Evolutionary conservation across 2,888 invertebrate genomes (phyloP), one percentile per base, ranked within the genome.

Genomic region (Seira ritae): DNA sequence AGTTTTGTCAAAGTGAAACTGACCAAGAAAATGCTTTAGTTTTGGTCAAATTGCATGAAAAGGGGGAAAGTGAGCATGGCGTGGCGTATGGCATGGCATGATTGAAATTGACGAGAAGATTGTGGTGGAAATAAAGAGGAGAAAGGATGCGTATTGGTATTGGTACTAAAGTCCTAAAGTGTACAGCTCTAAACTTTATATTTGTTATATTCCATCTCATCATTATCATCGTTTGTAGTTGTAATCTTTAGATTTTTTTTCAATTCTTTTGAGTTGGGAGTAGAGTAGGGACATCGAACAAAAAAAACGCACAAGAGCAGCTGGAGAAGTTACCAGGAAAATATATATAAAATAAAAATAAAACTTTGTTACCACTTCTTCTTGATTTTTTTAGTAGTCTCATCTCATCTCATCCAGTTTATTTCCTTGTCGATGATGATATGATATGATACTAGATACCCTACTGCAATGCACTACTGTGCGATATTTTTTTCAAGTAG

Each of bases 1-100:
- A 22, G 10, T n/a, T 19, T 66, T 66, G 66, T n/a, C 66, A 66
- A 66, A 20, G 20, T 66, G 20, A 66, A 66, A 19, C n/a, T 22
- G 66, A 17, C 15, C 60, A 60, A 12, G 19, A n/a, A 60, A 17
- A n/a, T 60, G 60, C 3, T 12, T 3, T 17, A 60, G n/a, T n/a
- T n/a, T n/a, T n/a, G n/a, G n/a, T n/a, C n/a, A n/a, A n/a, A n/a
- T n/a, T n/a, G n/a, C n/a, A n/a, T 12, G 3, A 12, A n/a, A 17
- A 60, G 60, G 17, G 68, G 10, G 6, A 10, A 37, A 12, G 15
- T 71, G 50, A 20, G 17, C 22, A 20, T 19, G 17, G 42, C 37
- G 31, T 15, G 15, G 10, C 22, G 62, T 62, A 17, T 62, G 62
- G 19, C 8, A 62, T 62, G 62, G 31, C 24, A 12, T 69, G 69